Conservation (phyloP, 2,797 vertebrate genomes). For the Dipus sagitta region DNA sequence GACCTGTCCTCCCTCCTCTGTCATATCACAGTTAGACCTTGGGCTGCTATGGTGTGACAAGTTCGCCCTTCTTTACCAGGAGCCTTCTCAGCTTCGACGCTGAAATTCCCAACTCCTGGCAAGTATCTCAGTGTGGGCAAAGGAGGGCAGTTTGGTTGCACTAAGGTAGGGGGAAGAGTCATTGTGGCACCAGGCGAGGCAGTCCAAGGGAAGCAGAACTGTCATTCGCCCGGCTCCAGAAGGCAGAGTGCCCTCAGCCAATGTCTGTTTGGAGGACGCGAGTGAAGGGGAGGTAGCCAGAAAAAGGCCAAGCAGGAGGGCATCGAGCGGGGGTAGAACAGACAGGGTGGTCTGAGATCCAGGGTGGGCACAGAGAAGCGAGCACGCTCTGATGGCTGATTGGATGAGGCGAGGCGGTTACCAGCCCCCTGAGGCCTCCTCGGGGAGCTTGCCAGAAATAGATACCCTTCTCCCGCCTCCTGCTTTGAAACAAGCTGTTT, state of each 20-base stretch:
- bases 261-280: not conserved
- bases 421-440: slow-evolving; percentile 74
- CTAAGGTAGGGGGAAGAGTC: not conserved
- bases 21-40: not conserved
- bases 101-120: not conserved
- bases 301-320: slow-evolving; percentile 1
- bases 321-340: slow-evolving; percentile 54
- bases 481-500: slow-evolving; percentile 67
- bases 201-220: not conserved
- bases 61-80: not conserved
- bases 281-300: not conserved
- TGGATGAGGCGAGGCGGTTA: slow-evolving; percentile 54
- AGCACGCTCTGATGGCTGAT: slow-evolving; percentile 4
- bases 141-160: not conserved
- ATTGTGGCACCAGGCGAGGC: not conserved
- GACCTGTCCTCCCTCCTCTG: not conserved
- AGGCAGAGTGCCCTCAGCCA: not conserved
- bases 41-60: not conserved
- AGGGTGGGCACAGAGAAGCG: slow-evolving; percentile 65
- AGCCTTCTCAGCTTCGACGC: not conserved
- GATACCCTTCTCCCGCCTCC: slow-evolving; percentile 70
- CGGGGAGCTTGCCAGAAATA: slow-evolving; percentile 75
- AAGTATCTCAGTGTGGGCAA: not conserved
- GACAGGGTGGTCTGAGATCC: slow-evolving; percentile 74
- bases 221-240: not conserved